Evolutionary conservation across 1,140 invertebrate genomes (phyloP).

Genomic region (Chrysopa pallens): DNA sequence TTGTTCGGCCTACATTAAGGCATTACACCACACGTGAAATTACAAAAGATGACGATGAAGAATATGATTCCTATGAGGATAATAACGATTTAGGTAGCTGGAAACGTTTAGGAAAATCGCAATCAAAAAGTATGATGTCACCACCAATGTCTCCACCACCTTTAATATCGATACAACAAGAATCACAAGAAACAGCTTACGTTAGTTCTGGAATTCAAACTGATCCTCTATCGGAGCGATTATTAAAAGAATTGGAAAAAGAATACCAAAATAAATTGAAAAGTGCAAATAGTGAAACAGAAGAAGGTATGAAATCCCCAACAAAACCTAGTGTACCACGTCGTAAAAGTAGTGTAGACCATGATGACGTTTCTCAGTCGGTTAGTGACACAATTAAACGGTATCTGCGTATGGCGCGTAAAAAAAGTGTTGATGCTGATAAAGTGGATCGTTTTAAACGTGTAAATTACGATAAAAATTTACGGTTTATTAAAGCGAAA

Average conservation of each 20-base stretch:
- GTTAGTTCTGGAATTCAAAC: slow-evolving; percentile 40
- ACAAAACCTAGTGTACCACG: slow-evolving; percentile 22
- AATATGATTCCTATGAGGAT: slow-evolving; percentile 18
- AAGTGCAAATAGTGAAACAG: slow-evolving; percentile 20
- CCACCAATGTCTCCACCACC: slow-evolving; percentile 34
- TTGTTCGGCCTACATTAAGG: background rate
- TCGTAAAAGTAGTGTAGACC: slow-evolving; percentile 53
- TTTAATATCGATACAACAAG: slow-evolving; percentile 42
- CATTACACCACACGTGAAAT: background rate
- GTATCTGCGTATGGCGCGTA: slow-evolving; percentile 66
- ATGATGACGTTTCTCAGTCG: slow-evolving; percentile 67
- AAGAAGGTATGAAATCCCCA: slow-evolving; percentile 1
- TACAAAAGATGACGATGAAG: slow-evolving; percentile 7
- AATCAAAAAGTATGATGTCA: slow-evolving; percentile 10
- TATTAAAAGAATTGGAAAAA: slow-evolving; percentile 29
- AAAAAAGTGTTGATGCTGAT: slow-evolving; percentile 64
- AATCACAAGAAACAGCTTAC: slow-evolving; percentile 27
- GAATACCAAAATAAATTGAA: slow-evolving; percentile 22
- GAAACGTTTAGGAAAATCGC: slow-evolving; percentile 10
- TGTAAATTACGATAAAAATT: slow-evolving; percentile 72
- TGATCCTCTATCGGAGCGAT: slow-evolving; percentile 30
- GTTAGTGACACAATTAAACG: slow-evolving; percentile 71
- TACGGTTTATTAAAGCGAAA: slow-evolving; percentile 66
- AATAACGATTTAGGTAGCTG: slow-evolving; percentile 20
- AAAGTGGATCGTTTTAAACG: slow-evolving; percentile 67